Base-by-base conservation (phyloP, 2,797 vertebrate species). In the Propithecus perrieri region DNA sequence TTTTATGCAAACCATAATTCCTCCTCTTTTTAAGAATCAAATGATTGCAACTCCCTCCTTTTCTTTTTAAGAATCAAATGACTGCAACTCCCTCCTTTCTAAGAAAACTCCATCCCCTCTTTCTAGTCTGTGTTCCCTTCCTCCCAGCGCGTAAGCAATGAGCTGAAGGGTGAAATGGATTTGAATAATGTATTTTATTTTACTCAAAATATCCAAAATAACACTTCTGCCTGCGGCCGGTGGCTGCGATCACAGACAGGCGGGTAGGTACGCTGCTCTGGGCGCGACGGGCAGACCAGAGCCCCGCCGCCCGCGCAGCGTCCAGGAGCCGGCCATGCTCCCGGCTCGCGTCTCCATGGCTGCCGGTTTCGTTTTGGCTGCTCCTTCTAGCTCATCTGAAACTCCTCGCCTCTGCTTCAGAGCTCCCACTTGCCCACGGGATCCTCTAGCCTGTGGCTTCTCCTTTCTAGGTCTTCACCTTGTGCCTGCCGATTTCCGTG, bases 221-320 rank as follows among this genome's bases (percentile, higher is more conserved):
- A 14, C 59, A n/a, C 57, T 71, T 75, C 13, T 41, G 18, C 28
- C 2, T 0, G 0, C 55, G 75, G 17, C 33, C 46, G 30, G 17
- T 9, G 57, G n/a, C 59, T 38, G 1, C 5, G 2, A 5, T 41
- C 17, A 43, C 0, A 0, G n/a, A 15, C 5, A 9, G 67, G 28
- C 57, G 11, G 24, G 67, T 30, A 11, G 7, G 41, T 3, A 7
- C 20, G 0, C 5, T 1, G 1, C 43, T 24, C 13, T 4, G 38
- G 84, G 17, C 14, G 0, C 24, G n/a, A 22, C 8, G 35, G 15
- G 12, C 33, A 7, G 57, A 65, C 26, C 6, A 7, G 4, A 41
- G 55, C 5, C 0, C 41, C 10, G 5, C 7, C 2, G 0, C n/a
- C 38, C 48, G 4, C 14, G 33, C 4, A 15, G 38, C n/a, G 12